Evolutionary conservation across 1,140 invertebrate genomes (phyloP).

Genomic region (Drosophila sp.): DNA sequence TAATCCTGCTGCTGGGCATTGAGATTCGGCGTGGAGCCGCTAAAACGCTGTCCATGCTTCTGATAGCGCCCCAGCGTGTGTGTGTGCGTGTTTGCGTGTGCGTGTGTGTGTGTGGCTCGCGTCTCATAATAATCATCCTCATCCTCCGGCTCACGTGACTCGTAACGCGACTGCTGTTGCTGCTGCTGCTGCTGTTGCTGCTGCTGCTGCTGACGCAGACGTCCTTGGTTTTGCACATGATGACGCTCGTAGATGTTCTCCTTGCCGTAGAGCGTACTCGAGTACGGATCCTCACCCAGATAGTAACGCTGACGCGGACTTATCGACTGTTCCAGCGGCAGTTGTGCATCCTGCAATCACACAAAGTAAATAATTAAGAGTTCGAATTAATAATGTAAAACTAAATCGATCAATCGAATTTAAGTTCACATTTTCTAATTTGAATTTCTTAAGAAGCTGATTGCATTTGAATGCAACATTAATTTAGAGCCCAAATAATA

Average conservation of each 20-base stretch:
- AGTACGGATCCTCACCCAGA: conserved; percentile 92
- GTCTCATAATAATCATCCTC: conserved; percentile 70
- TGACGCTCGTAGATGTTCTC: conserved; percentile 90
- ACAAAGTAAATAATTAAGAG: too few species aligned
- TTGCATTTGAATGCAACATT: too few species aligned
- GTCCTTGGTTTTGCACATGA: conserved; percentile 1
- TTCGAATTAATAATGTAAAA: too few species aligned
- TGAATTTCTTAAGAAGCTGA: too few species aligned
- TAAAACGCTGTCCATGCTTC: conserved; percentile 89
- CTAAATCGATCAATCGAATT: too few species aligned
- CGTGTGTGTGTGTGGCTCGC: conserved; percentile 85
- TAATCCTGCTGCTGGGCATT: conserved; percentile 86
- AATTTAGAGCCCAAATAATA: too few species aligned
- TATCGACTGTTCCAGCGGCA: conserved; percentile 85
- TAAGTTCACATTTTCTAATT: too few species aligned
- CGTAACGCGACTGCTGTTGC: conserved; percentile 14
- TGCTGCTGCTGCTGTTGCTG: too few species aligned
- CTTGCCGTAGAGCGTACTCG: conserved; percentile 91
- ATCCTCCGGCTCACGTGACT: conserved; percentile 25
- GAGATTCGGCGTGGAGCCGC: conserved; percentile 78
- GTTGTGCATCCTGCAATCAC: conserved; percentile 82
- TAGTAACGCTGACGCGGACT: conserved; percentile 90
- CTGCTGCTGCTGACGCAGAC: conserved; percentile 9
- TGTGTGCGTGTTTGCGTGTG: conserved; percentile 86
- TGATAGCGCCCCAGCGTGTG: conserved; percentile 91